These are phyloP conservation scores for Tachypleus tridentatus DNA, from an alignment of 1,140 invertebrate species.

Conservation along the genomic window DNA sequence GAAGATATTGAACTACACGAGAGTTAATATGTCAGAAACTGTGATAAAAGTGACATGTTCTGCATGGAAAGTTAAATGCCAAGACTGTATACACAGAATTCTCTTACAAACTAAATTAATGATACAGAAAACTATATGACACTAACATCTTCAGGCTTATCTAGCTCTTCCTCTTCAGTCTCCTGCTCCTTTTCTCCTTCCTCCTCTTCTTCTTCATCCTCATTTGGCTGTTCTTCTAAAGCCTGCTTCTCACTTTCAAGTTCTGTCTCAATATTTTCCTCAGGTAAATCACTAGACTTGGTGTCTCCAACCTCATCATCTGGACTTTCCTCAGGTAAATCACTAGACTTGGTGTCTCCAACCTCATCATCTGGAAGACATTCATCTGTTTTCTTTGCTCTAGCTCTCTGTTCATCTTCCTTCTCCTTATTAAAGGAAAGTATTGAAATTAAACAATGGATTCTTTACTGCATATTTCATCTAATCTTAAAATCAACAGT, in stretches of 20 bases:
- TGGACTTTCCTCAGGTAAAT: neutral
- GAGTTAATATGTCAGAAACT: no score
- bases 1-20: no score
- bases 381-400: constrained; percentile 7
- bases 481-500: neutral
- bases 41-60: no score
- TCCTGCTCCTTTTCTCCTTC: constrained; percentile 6
- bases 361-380: constrained; percentile 6
- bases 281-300: constrained; percentile 3
- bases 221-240: constrained; percentile 9
- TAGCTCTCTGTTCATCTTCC: constrained; percentile 3
- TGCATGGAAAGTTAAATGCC: no score
- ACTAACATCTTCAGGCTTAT: constrained; percentile 4
- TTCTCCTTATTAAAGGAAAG: constrained; percentile 1
- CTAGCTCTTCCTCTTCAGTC: constrained; percentile 5
- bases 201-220: constrained; percentile 7
- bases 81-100: no score
- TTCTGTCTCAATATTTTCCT: neutral
- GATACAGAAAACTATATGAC: no score
- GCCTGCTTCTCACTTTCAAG: neutral
- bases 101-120: no score
- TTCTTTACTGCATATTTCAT: neutral
- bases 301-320: constrained; percentile 11
- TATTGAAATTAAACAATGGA: neutral
- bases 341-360: constrained; percentile 5